phyloP scores from a whole-genome alignment of 2,888 invertebrate species.

The Sylvicola cinctus region DNA sequence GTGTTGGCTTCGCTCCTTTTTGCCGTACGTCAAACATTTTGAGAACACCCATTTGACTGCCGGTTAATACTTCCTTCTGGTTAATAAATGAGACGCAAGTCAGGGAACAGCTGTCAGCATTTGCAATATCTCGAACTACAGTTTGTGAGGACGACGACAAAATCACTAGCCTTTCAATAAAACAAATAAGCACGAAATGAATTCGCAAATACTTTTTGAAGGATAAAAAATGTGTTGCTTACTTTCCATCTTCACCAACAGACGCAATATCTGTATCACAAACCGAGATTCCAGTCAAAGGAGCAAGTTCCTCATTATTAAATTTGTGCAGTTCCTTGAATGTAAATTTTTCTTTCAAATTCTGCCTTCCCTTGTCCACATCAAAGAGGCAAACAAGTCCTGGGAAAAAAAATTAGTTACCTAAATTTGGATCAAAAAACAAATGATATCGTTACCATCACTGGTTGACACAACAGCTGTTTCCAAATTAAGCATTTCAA shows the following conservation, averaged over 20 bases:
- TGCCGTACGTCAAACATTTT: conserved; percentile 72
- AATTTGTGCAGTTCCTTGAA: conserved; percentile 52
- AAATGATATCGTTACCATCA: conserved; percentile 40
- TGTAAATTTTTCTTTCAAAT: conserved; percentile 32
- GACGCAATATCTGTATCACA: conserved; percentile 61
- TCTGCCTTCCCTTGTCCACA: too few relatives aligned
- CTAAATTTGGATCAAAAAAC: conserved; percentile 17
- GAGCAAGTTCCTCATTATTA: conserved; percentile 30
- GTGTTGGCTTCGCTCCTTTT: conserved; percentile 36
- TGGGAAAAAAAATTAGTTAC: conserved; percentile 37
- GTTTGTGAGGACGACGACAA: conserved; percentile 28
- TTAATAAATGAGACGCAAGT: conserved; percentile 57
- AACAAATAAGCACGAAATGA: conserved; percentile 25
- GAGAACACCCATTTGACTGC: conserved; percentile 74
- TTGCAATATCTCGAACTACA: conserved; percentile 29
- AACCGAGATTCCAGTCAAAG: conserved; percentile 56
- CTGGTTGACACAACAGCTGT: conserved; percentile 44
- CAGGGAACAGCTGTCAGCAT: conserved; percentile 64
- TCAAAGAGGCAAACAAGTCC: conserved; percentile 48
- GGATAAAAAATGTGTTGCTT: conserved; percentile 33
- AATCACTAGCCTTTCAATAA: conserved; percentile 28
- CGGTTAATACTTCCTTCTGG: conserved; percentile 47
- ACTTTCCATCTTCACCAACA: conserved; percentile 67
- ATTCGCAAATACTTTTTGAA: conserved; percentile 27
- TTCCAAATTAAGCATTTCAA: conserved; percentile 49